Percentiles rank a stretch among this genome's conserved stretches.
phyloP scores from a whole-genome alignment of 2,888 invertebrate genomes.

The Drosophila nr. perissopoda region DNA sequence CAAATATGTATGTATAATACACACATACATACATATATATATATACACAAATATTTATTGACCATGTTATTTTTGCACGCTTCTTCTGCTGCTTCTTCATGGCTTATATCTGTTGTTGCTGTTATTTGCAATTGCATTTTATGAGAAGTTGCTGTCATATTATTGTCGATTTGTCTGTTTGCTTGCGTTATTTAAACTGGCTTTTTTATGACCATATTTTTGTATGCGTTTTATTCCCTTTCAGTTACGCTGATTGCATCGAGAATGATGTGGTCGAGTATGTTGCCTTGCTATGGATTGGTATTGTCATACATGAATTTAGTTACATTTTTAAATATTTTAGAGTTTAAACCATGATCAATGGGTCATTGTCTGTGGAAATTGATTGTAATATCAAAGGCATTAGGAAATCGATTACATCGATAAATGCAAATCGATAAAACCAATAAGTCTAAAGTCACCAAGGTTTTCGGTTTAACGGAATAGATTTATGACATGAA shows the following conservation, averaged over 20 bases:
- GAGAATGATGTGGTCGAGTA: neutral
- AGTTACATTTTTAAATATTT: neutral
- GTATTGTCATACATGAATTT: neutral
- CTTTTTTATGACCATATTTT: constrained; percentile 25
- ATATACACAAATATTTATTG: constrained; percentile 50
- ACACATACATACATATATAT: constrained; percentile 19
- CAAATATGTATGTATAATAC: constrained; percentile 21
- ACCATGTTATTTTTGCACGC: constrained; percentile 22
- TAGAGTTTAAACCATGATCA: neutral
- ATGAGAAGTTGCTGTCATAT: constrained; percentile 49
- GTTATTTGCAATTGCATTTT: constrained; percentile 60
- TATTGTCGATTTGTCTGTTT: constrained; percentile 33
- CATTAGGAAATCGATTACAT: neutral
- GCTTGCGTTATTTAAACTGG: constrained; percentile 29
- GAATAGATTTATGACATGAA: neutral
- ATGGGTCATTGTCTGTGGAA: neutral
- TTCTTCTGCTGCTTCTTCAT: constrained; percentile 3
- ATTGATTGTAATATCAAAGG: neutral
- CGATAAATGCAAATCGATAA: neutral
- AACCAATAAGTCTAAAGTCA: neutral
- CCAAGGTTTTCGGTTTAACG: neutral
- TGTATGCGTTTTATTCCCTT: neutral
- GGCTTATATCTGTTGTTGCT: constrained; percentile 17
- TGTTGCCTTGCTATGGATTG: neutral
- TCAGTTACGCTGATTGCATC: neutral